Conservation (phyloP, 2,797 vertebrate genomes). For the Sus cebifrons region DNA sequence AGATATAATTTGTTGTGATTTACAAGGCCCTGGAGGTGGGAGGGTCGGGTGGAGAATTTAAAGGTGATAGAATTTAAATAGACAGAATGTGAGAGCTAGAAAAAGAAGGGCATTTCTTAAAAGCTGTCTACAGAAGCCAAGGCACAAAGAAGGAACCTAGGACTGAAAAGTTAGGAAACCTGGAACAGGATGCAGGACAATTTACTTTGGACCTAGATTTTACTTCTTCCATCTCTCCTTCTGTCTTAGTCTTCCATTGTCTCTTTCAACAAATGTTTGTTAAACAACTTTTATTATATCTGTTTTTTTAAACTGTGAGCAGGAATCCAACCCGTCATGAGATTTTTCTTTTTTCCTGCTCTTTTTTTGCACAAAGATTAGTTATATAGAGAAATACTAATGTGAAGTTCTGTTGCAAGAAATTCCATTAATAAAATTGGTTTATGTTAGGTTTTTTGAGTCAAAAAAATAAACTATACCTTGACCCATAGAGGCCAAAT, state of each 20-base stretch:
- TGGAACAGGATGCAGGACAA: background rate
- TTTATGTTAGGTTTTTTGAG: constrained; percentile 45
- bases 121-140: background rate
- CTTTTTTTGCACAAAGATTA: background rate
- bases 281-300: background rate
- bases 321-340: background rate
- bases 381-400: background rate
- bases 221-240: background rate
- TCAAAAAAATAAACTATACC: background rate
- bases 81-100: background rate
- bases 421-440: background rate
- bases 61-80: background rate
- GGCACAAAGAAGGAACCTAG: background rate
- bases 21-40: background rate
- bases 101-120: background rate
- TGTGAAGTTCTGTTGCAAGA: constrained; percentile 14
- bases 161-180: background rate
- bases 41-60: background rate
- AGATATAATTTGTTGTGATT: background rate
- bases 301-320: background rate
- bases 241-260: background rate
- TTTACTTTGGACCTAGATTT: background rate
- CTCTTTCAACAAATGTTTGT: constrained; percentile 16
- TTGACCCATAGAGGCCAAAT: background rate
- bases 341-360: background rate